Evolutionary conservation across 2,888 invertebrate species (phyloP).

Genomic region (Artemia sp.): DNA sequence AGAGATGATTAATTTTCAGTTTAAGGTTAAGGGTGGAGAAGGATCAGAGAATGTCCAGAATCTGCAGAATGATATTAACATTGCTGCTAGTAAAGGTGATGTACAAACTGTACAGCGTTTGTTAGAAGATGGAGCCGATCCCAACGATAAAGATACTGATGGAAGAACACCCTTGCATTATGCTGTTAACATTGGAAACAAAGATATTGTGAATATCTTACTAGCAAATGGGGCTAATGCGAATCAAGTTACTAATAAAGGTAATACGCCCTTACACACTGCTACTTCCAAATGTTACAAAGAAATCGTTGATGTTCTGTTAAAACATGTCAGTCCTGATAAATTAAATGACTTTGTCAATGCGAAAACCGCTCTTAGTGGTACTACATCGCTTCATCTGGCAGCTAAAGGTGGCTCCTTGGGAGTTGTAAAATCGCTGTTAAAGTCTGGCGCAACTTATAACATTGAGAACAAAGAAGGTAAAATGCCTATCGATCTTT

Average conservation of each 20-base stretch:
- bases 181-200: background rate
- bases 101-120: no score
- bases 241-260: constrained; percentile 23
- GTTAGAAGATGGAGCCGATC: no score
- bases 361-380: constrained; percentile 24
- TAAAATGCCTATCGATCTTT: constrained; percentile 21
- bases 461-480: no score
- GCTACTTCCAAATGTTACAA: constrained; percentile 24
- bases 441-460: no score
- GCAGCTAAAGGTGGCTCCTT: constrained; percentile 25
- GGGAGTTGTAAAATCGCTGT: constrained; percentile 10
- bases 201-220: background rate
- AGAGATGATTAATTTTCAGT: no score
- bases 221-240: constrained; percentile 18
- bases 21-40: no score
- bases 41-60: no score
- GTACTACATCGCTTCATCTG: constrained; percentile 24
- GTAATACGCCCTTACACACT: constrained; percentile 26
- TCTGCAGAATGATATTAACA: no score
- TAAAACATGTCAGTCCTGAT: constrained; percentile 21
- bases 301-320: constrained; percentile 23
- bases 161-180: no score
- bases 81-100: no score
- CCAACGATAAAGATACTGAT: no score
- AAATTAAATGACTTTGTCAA: constrained; percentile 26